phyloP scores from a whole-genome alignment of 2,888 invertebrate genomes.

The Pecten maximus region DNA sequence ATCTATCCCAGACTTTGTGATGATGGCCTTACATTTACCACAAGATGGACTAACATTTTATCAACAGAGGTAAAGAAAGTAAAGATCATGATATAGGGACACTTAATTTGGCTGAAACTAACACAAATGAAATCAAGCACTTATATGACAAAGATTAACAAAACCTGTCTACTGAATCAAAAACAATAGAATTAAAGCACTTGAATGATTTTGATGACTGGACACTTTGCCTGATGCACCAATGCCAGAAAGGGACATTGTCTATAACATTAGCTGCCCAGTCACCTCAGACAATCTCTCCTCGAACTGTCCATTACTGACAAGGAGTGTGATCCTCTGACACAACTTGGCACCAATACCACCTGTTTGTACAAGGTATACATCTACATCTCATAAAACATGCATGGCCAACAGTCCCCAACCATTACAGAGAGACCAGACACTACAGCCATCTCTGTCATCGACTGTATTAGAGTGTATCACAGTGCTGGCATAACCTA shows the following conservation, averaged over 20 bases:
- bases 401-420: neutral
- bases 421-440: neutral
- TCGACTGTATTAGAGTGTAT: neutral
- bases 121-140: neutral
- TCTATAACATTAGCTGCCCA: neutral
- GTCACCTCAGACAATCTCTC: neutral
- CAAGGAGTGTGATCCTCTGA: neutral
- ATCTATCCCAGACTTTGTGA: no score
- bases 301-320: neutral
- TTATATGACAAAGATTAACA: neutral
- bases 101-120: neutral
- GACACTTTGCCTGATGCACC: neutral
- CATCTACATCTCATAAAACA: slow-evolving; percentile 23
- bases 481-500: neutral
- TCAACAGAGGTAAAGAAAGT: neutral
- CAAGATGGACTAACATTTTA: no score
- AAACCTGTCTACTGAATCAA: neutral
- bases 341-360: slow-evolving; percentile 8
- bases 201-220: neutral
- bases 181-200: neutral
- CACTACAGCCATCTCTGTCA: neutral
- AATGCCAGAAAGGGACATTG: neutral
- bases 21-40: no score
- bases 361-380: neutral
- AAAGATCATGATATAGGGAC: neutral